Percentiles rank a stretch among this genome's conserved stretches.
phyloP scores from a whole-genome alignment of 2,113 vertebrate species.

The Tenebrosternarchus preto region DNA sequence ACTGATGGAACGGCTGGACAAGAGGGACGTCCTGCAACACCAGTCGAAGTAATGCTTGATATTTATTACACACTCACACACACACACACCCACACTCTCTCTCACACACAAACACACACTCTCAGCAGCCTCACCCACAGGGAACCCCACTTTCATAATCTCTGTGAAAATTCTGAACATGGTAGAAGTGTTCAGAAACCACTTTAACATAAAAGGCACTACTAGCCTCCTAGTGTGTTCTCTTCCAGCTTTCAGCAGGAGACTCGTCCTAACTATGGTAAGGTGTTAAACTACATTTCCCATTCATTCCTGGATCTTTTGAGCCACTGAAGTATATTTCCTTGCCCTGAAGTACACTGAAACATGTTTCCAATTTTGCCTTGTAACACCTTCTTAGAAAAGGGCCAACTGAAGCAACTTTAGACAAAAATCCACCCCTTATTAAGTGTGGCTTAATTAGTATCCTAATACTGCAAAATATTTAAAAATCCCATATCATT shows the following conservation, averaged over 20 bases:
- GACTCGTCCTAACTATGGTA: neutral
- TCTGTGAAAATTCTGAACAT: neutral
- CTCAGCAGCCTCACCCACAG: neutral
- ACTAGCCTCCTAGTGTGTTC: neutral
- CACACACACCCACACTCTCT: no score
- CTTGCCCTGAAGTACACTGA: no score
- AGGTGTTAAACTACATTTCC: neutral
- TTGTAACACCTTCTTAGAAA: neutral
- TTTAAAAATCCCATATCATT: neutral
- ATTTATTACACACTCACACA: neutral
- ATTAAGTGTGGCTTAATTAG: no score
- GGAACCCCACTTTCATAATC: neutral
- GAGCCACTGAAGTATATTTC: neutral
- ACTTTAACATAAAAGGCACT: neutral
- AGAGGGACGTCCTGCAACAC: neutral
- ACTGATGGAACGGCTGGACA: neutral
- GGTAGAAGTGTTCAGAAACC: neutral
- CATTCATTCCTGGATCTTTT: neutral
- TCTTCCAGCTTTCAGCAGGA: neutral
- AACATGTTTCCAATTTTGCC: neutral
- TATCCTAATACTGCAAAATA: no score
- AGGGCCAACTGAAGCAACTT: neutral
- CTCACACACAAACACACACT: neutral
- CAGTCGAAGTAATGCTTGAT: neutral
- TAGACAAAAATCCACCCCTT: no score